Evolutionary conservation across 2,113 vertebrate species (phyloP).

Genomic region (Zeus faber): DNA sequence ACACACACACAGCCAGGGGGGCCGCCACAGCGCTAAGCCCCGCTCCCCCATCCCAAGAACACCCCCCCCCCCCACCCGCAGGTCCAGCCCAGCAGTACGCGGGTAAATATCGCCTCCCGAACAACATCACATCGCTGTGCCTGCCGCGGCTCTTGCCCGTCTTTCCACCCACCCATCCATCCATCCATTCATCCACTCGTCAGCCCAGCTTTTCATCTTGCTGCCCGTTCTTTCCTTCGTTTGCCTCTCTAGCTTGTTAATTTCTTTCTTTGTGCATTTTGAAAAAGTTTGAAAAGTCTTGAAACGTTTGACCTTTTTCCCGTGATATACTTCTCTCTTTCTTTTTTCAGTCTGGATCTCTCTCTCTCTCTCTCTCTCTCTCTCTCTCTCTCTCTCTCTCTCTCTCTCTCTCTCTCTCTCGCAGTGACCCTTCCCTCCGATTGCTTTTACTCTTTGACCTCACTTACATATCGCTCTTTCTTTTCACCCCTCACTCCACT

Average conservation of each 20-base stretch:
- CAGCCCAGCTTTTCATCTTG: no score
- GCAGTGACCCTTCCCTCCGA: background rate
- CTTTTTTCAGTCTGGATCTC: background rate
- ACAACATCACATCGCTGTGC: background rate
- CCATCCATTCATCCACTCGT: background rate
- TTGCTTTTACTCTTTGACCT: background rate
- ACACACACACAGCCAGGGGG: constrained; percentile 4
- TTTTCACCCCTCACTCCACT: background rate
- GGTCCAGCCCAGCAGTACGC: background rate
- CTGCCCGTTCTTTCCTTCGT: no score
- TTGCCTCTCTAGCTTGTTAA: background rate
- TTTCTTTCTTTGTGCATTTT: background rate
- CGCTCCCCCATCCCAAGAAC: background rate
- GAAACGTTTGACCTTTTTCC: no score
- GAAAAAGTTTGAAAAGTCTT: no score
- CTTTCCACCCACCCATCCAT: background rate
- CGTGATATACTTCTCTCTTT: no score
- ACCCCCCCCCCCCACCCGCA: background rate
- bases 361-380: background rate
- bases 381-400: background rate
- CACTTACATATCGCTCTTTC: background rate
- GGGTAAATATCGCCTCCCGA: constrained; percentile 4
- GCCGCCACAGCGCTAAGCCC: constrained; percentile 1
- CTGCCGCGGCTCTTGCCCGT: background rate
- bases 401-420: background rate